phyloP scores from a whole-genome alignment of 2,888 invertebrate species.

The Eristalinus sepulchralis region DNA sequence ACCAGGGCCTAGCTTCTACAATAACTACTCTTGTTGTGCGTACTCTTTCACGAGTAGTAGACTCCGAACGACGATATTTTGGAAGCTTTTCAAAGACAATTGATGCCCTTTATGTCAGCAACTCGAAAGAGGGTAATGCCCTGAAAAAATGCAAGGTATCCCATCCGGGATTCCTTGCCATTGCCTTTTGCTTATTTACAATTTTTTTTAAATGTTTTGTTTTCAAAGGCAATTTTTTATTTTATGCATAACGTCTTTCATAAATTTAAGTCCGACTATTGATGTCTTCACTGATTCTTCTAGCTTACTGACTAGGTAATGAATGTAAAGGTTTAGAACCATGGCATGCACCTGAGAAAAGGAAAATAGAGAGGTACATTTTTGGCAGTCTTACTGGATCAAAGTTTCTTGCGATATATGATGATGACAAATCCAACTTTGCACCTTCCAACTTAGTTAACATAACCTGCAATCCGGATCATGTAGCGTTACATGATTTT shows the following conservation, averaged over 20 bases:
- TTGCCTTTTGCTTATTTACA: too few species aligned
- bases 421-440: background rate
- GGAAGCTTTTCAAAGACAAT: too few species aligned
- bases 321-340: conserved; percentile 41
- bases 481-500: conserved; percentile 12
- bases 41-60: too few species aligned
- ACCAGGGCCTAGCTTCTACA: too few species aligned
- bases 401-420: conserved; percentile 1
- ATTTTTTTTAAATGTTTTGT: too few species aligned
- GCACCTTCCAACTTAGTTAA: conserved; percentile 22
- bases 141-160: too few species aligned
- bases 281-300: conserved; percentile 24
- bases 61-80: too few species aligned
- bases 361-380: conserved; percentile 45
- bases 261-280: conserved; percentile 48
- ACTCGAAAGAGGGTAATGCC: too few species aligned
- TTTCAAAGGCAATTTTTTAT: conserved; percentile 41
- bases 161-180: too few species aligned
- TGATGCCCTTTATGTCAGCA: too few species aligned
- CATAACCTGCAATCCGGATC: conserved; percentile 13
- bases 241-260: conserved; percentile 51
- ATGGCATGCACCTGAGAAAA: too few species aligned
- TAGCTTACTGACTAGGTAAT: conserved; percentile 37
- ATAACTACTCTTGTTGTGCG: too few species aligned
- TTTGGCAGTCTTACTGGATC: conserved; percentile 40